These are phyloP conservation scores for Hipposideros larvatus DNA, from an alignment of 2,797 vertebrate species.

Conservation along the genomic window DNA sequence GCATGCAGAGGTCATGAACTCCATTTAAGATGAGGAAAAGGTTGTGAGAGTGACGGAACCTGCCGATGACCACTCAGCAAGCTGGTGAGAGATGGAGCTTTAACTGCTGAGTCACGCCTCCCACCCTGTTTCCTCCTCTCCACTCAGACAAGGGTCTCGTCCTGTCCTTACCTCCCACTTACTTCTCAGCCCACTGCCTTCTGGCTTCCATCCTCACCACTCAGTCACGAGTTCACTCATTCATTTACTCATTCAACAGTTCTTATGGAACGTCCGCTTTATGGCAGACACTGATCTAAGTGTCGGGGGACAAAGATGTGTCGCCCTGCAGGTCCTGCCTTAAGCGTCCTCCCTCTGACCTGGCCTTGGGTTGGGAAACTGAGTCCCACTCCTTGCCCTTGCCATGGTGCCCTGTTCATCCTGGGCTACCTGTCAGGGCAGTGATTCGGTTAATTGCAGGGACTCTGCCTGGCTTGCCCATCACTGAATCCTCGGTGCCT, in stretches of 20 bases:
- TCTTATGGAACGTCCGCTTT: neutral
- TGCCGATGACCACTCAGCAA: rapidly evolving
- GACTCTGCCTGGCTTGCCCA: neutral
- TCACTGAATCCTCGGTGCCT: neutral
- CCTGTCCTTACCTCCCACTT: neutral
- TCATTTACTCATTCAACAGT: neutral
- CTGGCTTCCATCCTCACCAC: neutral
- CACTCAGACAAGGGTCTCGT: rapidly evolving
- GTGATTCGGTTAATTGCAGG: neutral
- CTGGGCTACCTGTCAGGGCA: neutral
- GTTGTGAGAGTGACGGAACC: neutral
- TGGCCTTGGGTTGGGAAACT: neutral
- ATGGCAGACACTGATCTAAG: neutral
- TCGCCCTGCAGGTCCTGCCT: neutral
- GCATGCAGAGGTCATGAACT: neutral
- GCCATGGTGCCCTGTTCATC: neutral
- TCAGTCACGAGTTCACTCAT: neutral
- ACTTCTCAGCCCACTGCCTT: neutral
- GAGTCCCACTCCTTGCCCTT: neutral
- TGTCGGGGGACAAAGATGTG: neutral
- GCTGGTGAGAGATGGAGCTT: neutral
- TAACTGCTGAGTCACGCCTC: rapidly evolving
- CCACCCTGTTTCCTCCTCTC: neutral
- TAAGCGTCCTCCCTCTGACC: neutral
- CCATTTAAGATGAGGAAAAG: neutral